Base-by-base conservation (phyloP, 2,113 vertebrate species). In the Vidua macroura region DNA sequence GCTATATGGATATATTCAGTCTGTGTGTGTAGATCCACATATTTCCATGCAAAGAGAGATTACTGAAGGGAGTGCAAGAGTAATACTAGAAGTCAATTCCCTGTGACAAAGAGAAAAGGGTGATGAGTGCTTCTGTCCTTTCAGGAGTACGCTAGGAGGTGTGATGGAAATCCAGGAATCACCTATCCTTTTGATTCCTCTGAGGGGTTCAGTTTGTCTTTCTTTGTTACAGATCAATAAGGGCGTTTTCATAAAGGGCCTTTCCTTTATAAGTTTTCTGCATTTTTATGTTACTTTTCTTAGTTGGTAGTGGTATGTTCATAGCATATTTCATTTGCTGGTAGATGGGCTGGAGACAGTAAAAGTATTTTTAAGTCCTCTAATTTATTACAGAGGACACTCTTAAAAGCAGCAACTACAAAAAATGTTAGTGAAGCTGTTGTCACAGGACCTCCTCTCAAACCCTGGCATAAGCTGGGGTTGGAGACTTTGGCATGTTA, bases 401-500 rank as follows among this genome's bases (percentile, higher is more conserved):
- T 51, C 9, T 70, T 90, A 20, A 68, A 43, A 33, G 11, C 23
- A 83, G 30, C 16, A 83, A 27, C 30, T 78, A 35, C 21, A 63
- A 39, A 73, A 73, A 7, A 5, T 17, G 49, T 5, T 25, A 68
- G 58, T 15, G 37, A 76, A 90, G 16, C 4, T 85, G 21, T 7
- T 1, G 1, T 73, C 43, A 39, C 10, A 63, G 17, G 9, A 31
- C 2, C 2, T 55, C 19, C 39, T 70, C 1, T 0, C 24, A 96
- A 67, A 60, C 6, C 2, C 12, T 81, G 27, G 18, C 7, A 1
- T 31, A 55, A 23, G 0, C 15, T 31, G 23, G 5, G 6, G 3
- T 3, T 83, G n/a, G 35, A 83, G 52, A 14, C 8, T 63, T 46
- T 0, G 0, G 15, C 0, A 0, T 21, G 10, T 33, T 62, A 39